Evolutionary conservation across 2,797 vertebrate species (phyloP).

Genomic region (Gambelia wislizenii): DNA sequence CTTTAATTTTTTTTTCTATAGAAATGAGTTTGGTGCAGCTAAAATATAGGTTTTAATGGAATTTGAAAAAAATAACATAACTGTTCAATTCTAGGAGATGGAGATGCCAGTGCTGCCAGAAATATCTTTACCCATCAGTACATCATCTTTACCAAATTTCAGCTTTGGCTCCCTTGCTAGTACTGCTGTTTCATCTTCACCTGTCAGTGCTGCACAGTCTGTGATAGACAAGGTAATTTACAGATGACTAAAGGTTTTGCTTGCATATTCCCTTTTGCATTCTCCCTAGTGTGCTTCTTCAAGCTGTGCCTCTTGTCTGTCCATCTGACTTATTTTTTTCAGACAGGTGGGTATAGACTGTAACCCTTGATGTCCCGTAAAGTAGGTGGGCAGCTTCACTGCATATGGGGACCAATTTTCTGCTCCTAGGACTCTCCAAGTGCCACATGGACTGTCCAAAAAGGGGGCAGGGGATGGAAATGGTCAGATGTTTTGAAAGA

Average conservation of each 20-base stretch:
- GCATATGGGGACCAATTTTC: too few species aligned
- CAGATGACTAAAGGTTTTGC: background rate
- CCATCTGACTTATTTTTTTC: background rate
- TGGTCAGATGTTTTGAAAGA: too few species aligned
- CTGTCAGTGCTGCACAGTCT: conserved; percentile 68
- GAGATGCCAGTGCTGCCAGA: conserved; percentile 85
- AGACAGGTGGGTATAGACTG: background rate
- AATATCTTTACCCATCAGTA: conserved; percentile 89
- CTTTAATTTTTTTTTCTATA: conserved; percentile 4
- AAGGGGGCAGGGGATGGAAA: too few species aligned
- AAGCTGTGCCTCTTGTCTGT: background rate
- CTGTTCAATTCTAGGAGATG: conserved; percentile 76
- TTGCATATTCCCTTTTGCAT: background rate
- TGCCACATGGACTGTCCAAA: too few species aligned
- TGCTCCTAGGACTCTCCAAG: too few species aligned
- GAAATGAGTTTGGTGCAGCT: background rate
- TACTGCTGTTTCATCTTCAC: conserved; percentile 68
- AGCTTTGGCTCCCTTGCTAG: conserved; percentile 84
- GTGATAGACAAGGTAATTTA: conserved; percentile 78
- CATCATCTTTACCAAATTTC: conserved; percentile 87
- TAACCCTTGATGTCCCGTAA: background rate
- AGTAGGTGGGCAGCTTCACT: too few species aligned
- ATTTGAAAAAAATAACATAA: conserved; percentile 9
- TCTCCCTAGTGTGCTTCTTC: background rate
- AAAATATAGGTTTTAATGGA: background rate